Percentiles rank a stretch among this genome's conserved stretches.
These are phyloP conservation scores for Mesorhabditis belari DNA, from an alignment of 2,888 invertebrate genomes.

Conservation along the genomic window DNA sequence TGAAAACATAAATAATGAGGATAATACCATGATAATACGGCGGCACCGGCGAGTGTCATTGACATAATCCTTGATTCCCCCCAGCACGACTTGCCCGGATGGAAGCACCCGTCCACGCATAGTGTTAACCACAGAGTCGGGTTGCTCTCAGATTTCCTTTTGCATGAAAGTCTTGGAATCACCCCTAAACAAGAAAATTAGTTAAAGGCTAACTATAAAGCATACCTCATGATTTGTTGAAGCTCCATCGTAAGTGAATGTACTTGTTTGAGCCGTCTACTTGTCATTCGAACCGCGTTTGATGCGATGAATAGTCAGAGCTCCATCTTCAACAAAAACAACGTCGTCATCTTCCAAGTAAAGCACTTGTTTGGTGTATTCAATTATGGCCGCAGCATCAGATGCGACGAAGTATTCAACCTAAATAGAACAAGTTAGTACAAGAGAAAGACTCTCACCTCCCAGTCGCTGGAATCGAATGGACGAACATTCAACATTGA, in stretches of 20 bases:
- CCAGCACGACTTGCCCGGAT: conserved; percentile 71
- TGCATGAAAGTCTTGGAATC: conserved; percentile 99
- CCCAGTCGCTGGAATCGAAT: conserved; percentile 66
- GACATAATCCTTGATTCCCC: conserved; percentile 97
- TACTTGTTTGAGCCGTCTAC: conserved; percentile 60
- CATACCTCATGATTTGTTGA: conserved; percentile 86
- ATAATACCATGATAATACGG: conserved; percentile 86
- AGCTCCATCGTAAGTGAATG: conserved; percentile 93
- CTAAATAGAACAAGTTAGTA: background rate
- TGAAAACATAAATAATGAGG: too few relatives aligned
- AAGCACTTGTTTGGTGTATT: conserved; percentile 98
- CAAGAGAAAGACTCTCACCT: conserved; percentile 9
- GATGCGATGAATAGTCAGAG: conserved; percentile 87
- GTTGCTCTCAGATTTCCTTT: conserved; percentile 97
- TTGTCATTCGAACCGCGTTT: conserved; percentile 72
- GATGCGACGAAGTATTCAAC: conserved; percentile 98
- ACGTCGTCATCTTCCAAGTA: conserved; percentile 73
- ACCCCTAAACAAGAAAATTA: conserved; percentile 56
- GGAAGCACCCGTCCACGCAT: conserved; percentile 84
- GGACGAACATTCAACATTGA: conserved; percentile 87
- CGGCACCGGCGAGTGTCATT: conserved; percentile 93
- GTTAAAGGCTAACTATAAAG: background rate
- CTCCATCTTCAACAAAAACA: conserved; percentile 84
- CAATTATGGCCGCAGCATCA: conserved; percentile 92
- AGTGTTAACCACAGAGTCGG: conserved; percentile 95